Evolutionary conservation across 2,113 vertebrate species (phyloP).

Genomic region (Columbina picui): DNA sequence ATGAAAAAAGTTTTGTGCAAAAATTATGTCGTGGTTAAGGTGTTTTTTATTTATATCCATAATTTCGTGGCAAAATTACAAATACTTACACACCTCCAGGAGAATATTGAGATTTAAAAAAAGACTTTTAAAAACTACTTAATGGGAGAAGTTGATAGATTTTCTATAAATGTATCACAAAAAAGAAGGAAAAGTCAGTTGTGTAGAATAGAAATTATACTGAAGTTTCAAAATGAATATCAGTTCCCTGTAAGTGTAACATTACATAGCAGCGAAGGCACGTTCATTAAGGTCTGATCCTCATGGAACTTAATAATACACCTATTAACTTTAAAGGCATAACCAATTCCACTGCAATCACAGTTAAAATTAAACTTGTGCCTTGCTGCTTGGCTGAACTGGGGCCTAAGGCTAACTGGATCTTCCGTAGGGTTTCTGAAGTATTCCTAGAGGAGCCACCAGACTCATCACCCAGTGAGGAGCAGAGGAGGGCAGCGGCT

Average conservation of each 20-base stretch:
- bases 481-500: fast-evolving
- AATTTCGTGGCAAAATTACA: background rate
- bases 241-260: background rate
- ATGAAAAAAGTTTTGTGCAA: background rate
- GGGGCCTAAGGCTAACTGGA: background rate
- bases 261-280: background rate
- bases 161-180: background rate
- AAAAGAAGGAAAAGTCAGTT: background rate
- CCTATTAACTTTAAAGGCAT: conserved; percentile 13
- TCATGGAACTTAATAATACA: background rate
- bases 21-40: background rate
- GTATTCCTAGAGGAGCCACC: fast-evolving
- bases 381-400: background rate
- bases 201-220: background rate
- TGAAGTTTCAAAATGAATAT: background rate
- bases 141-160: background rate
- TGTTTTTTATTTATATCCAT: background rate
- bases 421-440: fast-evolving
- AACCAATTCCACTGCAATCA: background rate
- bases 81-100: background rate
- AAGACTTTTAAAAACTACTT: background rate
- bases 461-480: fast-evolving
- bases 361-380: conserved; percentile 2
- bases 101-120: background rate
- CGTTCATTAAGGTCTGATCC: background rate